These are phyloP conservation scores for Troilus luridus DNA, from an alignment of 2,888 invertebrate genomes.

Conservation along the genomic window DNA sequence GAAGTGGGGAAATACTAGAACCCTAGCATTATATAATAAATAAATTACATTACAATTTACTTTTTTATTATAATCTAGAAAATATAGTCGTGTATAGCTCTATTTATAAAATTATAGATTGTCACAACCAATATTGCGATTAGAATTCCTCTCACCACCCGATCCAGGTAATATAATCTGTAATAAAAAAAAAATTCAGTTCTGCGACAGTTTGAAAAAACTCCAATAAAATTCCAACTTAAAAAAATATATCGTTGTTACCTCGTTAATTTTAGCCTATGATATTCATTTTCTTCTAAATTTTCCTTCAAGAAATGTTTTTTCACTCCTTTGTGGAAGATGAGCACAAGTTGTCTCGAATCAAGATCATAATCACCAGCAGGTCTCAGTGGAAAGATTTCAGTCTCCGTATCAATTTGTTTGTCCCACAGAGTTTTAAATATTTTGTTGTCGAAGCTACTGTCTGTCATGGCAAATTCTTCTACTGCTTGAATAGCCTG, in stretches of 20 bases:
- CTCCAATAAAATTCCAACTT: background rate
- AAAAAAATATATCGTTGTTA: background rate
- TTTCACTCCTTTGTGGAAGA: constrained; percentile 56
- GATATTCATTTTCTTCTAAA: constrained; percentile 50
- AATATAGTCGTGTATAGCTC: too few species aligned
- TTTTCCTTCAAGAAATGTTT: constrained; percentile 38
- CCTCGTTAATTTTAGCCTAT: background rate
- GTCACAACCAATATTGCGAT: background rate
- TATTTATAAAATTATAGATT: background rate
- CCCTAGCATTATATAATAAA: too few species aligned
- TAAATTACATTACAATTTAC: too few species aligned
- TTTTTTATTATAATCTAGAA: too few species aligned
- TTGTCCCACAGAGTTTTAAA: background rate
- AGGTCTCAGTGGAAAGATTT: constrained; percentile 47
- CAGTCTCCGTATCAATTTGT: constrained; percentile 31
- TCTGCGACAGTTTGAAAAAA: background rate
- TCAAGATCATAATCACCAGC: constrained; percentile 21
- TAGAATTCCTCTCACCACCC: background rate
- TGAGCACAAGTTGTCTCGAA: constrained; percentile 17
- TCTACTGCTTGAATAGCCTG: too few species aligned
- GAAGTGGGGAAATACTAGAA: too few species aligned
- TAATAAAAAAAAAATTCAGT: background rate
- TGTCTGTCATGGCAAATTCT: too few species aligned
- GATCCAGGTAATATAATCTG: constrained; percentile 17
- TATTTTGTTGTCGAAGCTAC: too few species aligned